Percentiles rank a stretch among this genome's conserved stretches.
These are phyloP conservation scores for Betta splendens DNA, from an alignment of 2,797 vertebrate species.

Conservation along the genomic window DNA sequence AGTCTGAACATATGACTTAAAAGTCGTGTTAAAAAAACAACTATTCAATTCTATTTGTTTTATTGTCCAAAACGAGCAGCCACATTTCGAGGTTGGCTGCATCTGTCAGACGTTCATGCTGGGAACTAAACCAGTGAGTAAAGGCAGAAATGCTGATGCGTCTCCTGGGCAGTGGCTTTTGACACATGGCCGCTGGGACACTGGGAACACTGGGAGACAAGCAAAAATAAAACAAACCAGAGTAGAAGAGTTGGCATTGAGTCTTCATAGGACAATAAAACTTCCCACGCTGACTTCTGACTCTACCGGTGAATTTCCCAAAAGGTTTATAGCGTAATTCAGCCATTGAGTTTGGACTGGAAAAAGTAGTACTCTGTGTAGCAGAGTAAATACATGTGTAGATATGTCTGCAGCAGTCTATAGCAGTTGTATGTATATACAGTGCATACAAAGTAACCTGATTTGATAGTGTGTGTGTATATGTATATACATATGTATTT, in stretches of 20 bases:
- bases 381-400: too few relatives aligned
- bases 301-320: neutral
- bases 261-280: neutral
- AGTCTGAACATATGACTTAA: too few relatives aligned
- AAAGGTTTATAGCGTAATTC: neutral
- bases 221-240: neutral
- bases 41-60: too few relatives aligned
- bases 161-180: neutral
- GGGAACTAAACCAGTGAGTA: neutral
- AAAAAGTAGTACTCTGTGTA: too few relatives aligned
- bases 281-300: neutral
- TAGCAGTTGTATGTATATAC: too few relatives aligned
- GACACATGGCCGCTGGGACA: neutral
- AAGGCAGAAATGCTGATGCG: neutral
- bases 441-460: too few relatives aligned
- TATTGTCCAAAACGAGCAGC: neutral
- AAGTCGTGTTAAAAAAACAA: too few relatives aligned
- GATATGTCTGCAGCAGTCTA: too few relatives aligned
- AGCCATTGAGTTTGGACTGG: too few relatives aligned
- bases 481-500: too few relatives aligned
- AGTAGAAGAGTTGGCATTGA: neutral
- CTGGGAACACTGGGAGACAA: neutral
- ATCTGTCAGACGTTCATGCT: neutral
- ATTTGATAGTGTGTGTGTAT: too few relatives aligned
- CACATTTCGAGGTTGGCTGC: neutral